phyloP scores from a whole-genome alignment of 2,797 vertebrate species.

The Tenualosa thibaudeaui region DNA sequence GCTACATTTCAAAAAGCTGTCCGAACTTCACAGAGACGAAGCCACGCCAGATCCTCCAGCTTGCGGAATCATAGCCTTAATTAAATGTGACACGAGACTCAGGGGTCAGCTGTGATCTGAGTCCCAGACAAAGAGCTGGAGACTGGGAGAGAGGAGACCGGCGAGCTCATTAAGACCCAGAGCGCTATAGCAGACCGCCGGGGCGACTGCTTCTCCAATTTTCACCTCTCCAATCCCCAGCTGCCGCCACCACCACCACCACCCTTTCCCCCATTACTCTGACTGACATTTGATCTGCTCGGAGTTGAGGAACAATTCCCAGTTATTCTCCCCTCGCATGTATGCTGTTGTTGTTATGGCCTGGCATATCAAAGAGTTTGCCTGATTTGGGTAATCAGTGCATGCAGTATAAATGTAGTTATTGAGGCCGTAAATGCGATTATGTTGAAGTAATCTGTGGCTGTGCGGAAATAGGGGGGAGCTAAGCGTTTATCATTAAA shows the following conservation, averaged over 20 bases:
- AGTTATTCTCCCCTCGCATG: not conserved
- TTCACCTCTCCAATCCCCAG: constrained; percentile 22
- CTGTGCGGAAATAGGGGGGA: constrained; percentile 52
- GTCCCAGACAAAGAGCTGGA: constrained; percentile 61
- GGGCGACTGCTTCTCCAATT: constrained; percentile 54
- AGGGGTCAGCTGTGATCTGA: constrained; percentile 67
- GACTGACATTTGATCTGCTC: constrained; percentile 41
- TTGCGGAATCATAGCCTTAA: constrained; percentile 70
- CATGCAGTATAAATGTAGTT: constrained; percentile 59
- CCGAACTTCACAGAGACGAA: constrained; percentile 53
- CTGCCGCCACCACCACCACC: not conserved
- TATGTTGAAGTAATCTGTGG: constrained; percentile 67
- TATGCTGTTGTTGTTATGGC: not conserved
- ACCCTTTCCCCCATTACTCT: not conserved
- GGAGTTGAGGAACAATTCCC: constrained; percentile 49
- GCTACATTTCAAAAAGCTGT: constrained; percentile 71
- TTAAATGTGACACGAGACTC: constrained; percentile 67
- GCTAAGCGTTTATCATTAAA: constrained; percentile 61
- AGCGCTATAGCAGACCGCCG: constrained; percentile 42
- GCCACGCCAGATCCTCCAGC: constrained; percentile 57
- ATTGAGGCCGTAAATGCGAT: constrained; percentile 64
- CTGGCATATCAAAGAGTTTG: not conserved
- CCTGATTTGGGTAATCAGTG: not conserved
- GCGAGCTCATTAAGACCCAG: constrained; percentile 57
- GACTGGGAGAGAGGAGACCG: constrained; percentile 38